Base-by-base conservation (phyloP, 2,888 invertebrate genomes). In the Melanchra persicariae region DNA sequence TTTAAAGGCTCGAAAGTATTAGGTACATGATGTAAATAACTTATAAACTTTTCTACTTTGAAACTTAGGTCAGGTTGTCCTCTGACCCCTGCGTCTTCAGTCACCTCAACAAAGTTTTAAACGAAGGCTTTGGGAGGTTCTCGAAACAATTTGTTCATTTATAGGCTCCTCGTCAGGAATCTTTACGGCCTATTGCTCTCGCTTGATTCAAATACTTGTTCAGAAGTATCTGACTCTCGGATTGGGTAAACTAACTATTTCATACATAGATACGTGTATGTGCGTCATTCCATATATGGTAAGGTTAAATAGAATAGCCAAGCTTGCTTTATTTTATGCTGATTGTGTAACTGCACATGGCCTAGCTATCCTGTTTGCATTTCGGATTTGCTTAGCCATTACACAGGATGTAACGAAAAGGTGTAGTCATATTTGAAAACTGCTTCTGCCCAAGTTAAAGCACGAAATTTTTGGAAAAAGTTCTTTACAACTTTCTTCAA, bases 61-160 rank as follows among this genome's bases (percentile, higher is more conserved):
- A 68, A 79, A 62, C 37, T 62, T 65, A n/a, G 26, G 45, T 49
- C 30, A 49, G 34, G 17, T 34, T 58, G 65, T 34, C 63, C 57
- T 34, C 30, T 61, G 68, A 49, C 64, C 74, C 68, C 17, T 47
- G n/a, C 17, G n/a, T 15, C n/a, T 54, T 17, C 6, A 15, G 55
- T 68, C 75, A 74, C 80, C 68, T 74, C 37, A 7, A 26, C 17
- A 47, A 77, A 77, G 43, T 77, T 74, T 52, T 47, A 37, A 68
- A 64, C 64, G 43, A 54, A 43, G 40, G 1, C 51, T 37, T 17
- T 49, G 43, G 26, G 61, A 55, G 60, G 40, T 61, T 74, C 52
- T 55, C 52, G 52, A 68, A 74, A 79, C 63, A 74, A 74, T 64
- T 79, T 74, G 43, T 57, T 74, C 45, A 67, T 79, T 67, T 74